Evolutionary conservation across 2,113 vertebrate species (phyloP).

Genomic region (Stictonetta naevosa): DNA sequence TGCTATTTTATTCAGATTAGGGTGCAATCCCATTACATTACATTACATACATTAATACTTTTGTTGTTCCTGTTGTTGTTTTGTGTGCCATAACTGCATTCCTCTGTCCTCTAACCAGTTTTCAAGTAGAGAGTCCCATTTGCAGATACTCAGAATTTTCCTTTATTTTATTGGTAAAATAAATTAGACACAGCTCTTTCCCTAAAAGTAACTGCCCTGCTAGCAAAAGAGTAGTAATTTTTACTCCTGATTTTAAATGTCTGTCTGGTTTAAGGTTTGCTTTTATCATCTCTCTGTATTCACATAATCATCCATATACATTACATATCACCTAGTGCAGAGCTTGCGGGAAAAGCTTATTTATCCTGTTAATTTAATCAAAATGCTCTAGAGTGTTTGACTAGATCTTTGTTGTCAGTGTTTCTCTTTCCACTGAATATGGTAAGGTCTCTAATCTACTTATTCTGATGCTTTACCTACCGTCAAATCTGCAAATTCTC

Average conservation of each 20-base stretch:
- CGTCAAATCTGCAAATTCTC: neutral
- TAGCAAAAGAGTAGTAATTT: neutral
- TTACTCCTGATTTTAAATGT: neutral
- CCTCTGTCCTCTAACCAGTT: neutral
- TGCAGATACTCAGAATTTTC: neutral
- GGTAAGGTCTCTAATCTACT: neutral
- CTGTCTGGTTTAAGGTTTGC: neutral
- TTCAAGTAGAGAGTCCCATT: neutral
- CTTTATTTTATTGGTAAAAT: neutral
- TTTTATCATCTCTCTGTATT: neutral
- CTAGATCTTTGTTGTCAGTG: neutral
- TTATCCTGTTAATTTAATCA: neutral
- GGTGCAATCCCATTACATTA: neutral
- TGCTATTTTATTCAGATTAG: neutral
- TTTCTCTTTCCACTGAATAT: neutral
- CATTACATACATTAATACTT: neutral
- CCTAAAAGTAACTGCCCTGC: neutral
- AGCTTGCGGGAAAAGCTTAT: neutral
- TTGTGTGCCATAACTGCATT: neutral
- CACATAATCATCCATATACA: neutral
- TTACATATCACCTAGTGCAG: neutral
- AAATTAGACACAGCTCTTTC: neutral
- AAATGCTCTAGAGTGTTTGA: neutral
- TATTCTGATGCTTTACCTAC: neutral
- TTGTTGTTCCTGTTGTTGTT: rapidly evolving